phyloP scores from a whole-genome alignment of 2,797 vertebrate species.

The Enteromius fasciolatus region DNA sequence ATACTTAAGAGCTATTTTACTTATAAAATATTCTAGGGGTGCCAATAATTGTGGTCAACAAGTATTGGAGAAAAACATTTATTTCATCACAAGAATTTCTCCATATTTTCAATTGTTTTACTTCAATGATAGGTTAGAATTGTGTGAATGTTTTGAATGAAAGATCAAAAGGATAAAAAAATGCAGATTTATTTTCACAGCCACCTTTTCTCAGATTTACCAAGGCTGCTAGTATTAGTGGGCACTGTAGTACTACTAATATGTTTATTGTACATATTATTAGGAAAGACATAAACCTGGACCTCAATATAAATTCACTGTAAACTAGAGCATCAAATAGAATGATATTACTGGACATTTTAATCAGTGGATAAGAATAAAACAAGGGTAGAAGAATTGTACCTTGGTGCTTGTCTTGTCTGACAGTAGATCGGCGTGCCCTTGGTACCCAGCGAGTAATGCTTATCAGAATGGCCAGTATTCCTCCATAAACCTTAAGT shows the following conservation, averaged over 20 bases:
- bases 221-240: too few relatives aligned
- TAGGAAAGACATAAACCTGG: constrained; percentile 52
- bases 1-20: too few relatives aligned
- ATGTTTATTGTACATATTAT: background rate
- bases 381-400: constrained; percentile 4
- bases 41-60: too few relatives aligned
- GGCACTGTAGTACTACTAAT: background rate
- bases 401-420: constrained; percentile 53
- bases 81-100: too few relatives aligned
- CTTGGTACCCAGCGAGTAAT: constrained; percentile 80
- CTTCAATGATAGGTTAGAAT: too few relatives aligned
- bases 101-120: too few relatives aligned
- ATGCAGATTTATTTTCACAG: too few relatives aligned
- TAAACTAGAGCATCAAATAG: background rate
- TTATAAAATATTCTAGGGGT: too few relatives aligned
- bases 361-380: background rate
- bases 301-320: constrained; percentile 32
- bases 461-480: constrained; percentile 74
- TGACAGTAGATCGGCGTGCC: constrained; percentile 74
- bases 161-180: too few relatives aligned
- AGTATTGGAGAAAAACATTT: too few relatives aligned
- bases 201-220: too few relatives aligned
- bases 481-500: constrained; percentile 77
- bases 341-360: background rate
- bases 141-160: too few relatives aligned